These are phyloP conservation scores for Ciona savignyi DNA, from an alignment of 23 tunicate genomes.

Conservation along the genomic window DNA sequence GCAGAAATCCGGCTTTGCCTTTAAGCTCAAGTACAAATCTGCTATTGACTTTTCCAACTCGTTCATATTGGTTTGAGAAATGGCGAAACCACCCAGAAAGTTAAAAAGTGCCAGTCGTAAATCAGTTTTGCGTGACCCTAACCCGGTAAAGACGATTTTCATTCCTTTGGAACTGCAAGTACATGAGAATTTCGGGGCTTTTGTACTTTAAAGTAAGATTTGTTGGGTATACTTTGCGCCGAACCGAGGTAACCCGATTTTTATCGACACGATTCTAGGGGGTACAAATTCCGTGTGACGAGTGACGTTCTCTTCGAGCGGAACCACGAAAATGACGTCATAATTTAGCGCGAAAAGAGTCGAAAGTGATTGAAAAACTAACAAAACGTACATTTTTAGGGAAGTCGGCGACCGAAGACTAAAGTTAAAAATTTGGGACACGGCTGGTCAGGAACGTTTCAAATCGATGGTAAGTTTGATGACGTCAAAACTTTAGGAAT, in stretches of 20 bases:
- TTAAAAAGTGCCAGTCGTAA: too few relatives aligned
- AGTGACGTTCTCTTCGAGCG: background rate
- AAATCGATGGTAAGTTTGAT: conserved; percentile 45
- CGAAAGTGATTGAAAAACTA: background rate
- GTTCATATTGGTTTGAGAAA: background rate
- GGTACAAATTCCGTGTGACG: background rate
- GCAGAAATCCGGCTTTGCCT: too few relatives aligned
- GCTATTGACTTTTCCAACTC: background rate
- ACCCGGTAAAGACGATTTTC: background rate
- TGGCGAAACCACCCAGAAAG: too few relatives aligned
- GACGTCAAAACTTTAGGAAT: background rate
- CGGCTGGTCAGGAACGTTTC: conserved; percentile 63
- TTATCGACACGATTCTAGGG: background rate
- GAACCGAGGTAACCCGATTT: background rate
- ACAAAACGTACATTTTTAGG: conserved; percentile 3
- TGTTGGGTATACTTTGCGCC: background rate
- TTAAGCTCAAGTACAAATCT: background rate
- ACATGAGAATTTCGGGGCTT: background rate
- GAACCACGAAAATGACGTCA: background rate
- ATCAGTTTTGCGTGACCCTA: background rate
- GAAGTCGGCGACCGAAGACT: conserved; percentile 43
- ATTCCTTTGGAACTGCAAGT: background rate
- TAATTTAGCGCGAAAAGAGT: background rate
- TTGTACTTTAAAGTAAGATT: background rate
- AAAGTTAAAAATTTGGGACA: conserved; percentile 48